Conservation (phyloP, 2,888 invertebrate species). For the Stenodema calcarata region DNA sequence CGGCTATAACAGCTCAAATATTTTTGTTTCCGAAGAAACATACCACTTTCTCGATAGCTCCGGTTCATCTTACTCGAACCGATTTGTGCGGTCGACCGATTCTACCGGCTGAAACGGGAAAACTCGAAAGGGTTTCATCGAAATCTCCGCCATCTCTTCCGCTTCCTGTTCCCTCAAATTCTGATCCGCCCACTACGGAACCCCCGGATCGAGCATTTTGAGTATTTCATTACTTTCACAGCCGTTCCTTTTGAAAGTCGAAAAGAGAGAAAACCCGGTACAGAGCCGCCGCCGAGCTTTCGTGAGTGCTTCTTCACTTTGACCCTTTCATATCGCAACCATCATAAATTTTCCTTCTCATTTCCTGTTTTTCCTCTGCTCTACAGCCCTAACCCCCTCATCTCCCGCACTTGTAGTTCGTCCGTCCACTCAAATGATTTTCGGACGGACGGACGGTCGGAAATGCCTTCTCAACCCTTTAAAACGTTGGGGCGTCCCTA, state of each 20-base stretch:
- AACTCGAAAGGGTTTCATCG: background rate
- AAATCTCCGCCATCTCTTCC: background rate
- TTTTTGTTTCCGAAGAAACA: too few species aligned
- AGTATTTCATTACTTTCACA: background rate
- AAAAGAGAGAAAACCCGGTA: background rate
- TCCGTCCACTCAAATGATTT: constrained; percentile 2
- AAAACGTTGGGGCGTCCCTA: background rate
- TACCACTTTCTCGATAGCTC: too few species aligned
- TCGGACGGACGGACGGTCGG: background rate
- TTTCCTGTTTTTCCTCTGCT: background rate
- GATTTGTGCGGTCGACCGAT: too few species aligned
- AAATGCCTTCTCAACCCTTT: background rate
- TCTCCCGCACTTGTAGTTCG: too few species aligned
- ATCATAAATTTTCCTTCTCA: constrained; percentile 21
- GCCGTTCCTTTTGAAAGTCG: background rate
- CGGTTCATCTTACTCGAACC: too few species aligned
- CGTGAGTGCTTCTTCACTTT: background rate
- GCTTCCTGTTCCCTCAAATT: background rate
- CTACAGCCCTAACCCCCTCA: background rate
- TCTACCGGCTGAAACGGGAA: too few species aligned
- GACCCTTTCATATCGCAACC: constrained; percentile 5
- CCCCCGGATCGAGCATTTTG: background rate
- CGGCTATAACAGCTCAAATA: too few species aligned
- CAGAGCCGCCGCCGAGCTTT: background rate
- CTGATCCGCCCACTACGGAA: background rate